A percentile compares a stretch with the other conserved stretches of the same genome.
These are phyloP conservation scores for Euspilapteryx auroguttella DNA, from an alignment of 2,888 invertebrate species.

Conservation along the genomic window DNA sequence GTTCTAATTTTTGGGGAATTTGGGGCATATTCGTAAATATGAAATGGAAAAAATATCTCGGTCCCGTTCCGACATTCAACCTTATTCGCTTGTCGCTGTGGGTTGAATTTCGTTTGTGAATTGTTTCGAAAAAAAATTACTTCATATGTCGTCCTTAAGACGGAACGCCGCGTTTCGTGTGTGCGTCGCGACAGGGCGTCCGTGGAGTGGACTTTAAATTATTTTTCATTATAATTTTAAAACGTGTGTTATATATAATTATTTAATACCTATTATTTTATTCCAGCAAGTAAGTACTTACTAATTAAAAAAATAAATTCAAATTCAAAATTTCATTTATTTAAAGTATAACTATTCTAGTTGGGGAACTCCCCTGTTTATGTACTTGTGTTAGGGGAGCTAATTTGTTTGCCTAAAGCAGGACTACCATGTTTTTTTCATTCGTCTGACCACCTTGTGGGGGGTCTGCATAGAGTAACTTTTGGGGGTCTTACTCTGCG, in stretches of 20 bases:
- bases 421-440: no score
- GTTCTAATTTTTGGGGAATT: slow-evolving; percentile 64
- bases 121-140: slow-evolving; percentile 57
- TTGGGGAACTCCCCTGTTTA: no score
- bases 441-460: no score
- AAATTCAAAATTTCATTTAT: no score
- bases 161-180: slow-evolving; percentile 57
- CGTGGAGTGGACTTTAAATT: slow-evolving; percentile 19
- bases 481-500: no score
- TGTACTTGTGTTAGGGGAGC: no score
- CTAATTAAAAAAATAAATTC: no score
- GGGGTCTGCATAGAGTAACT: no score
- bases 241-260: slow-evolving; percentile 2
- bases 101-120: slow-evolving; percentile 18
- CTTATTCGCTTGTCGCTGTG: slow-evolving; percentile 14
- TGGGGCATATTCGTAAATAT: slow-evolving; percentile 64
- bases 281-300: not conserved
- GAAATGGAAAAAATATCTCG: slow-evolving; percentile 62
- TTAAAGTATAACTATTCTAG: no score
- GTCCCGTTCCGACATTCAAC: slow-evolving; percentile 21
- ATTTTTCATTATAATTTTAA: slow-evolving; percentile 6
- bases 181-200: slow-evolving; percentile 32
- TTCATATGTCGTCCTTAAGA: slow-evolving; percentile 63
- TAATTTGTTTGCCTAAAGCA: no score
- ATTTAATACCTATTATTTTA: not conserved